Percentiles rank a stretch among this genome's conserved stretches.
Evolutionary conservation across 1,140 invertebrate genomes (phyloP).

Genomic region (Drosophila insularis): DNA sequence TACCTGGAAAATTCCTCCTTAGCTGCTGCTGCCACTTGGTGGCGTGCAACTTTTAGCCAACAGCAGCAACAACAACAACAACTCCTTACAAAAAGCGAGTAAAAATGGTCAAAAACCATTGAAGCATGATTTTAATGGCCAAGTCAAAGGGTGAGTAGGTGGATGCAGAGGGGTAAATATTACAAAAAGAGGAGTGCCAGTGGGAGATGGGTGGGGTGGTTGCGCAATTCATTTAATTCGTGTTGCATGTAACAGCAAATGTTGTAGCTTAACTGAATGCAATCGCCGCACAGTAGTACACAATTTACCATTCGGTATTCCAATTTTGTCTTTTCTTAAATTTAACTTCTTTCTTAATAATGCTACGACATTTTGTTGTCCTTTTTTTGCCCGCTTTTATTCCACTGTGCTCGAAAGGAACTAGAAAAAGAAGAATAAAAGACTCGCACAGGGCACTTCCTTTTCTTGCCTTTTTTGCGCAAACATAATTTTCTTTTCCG

Average conservation of each 20-base stretch:
- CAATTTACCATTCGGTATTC: neutral
- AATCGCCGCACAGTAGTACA: constrained; percentile 1
- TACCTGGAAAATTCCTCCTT: neutral
- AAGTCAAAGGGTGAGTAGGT: constrained; percentile 18
- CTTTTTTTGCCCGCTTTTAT: neutral
- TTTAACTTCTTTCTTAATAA: neutral
- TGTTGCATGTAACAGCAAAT: constrained; percentile 56
- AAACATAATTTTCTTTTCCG: constrained; percentile 81
- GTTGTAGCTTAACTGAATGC: constrained; percentile 30
- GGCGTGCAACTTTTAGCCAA: constrained; percentile 26
- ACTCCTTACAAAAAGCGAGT: constrained; percentile 50
- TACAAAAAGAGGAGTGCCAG: constrained; percentile 3
- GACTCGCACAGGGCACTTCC: constrained; percentile 4
- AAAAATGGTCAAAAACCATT: constrained; percentile 77
- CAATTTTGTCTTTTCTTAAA: neutral
- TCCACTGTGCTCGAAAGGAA: constrained; percentile 25
- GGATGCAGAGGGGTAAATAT: neutral
- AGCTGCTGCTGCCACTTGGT: constrained; percentile 34
- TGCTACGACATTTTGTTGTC: neutral
- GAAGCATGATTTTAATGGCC: constrained; percentile 75
- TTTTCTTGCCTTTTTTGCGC: constrained; percentile 47
- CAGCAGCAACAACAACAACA: constrained; percentile 41
- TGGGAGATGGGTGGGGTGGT: constrained; percentile 24
- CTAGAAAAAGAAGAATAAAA: constrained; percentile 27
- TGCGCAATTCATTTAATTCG: constrained; percentile 80